phyloP scores from a whole-genome alignment of 2,888 invertebrate species.

The Scaptomyza reducta region DNA sequence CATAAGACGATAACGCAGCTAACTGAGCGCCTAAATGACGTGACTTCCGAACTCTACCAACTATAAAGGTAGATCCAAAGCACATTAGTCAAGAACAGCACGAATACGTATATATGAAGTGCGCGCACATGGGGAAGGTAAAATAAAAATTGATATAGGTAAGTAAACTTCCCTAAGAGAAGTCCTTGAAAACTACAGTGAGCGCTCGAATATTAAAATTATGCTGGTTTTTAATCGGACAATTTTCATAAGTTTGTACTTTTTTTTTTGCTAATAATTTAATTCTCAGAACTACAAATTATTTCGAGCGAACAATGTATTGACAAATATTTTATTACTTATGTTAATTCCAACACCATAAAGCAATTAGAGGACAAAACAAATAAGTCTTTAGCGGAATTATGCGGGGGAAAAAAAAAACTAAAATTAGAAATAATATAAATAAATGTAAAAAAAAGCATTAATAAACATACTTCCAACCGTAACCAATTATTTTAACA shows the following conservation, averaged over 20 bases:
- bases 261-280: not conserved
- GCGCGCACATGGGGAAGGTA: not conserved
- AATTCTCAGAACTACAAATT: no score
- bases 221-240: no score
- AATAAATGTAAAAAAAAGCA: conserved; percentile 5
- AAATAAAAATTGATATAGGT: not conserved
- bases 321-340: no score
- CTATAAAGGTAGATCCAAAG: conserved; percentile 84
- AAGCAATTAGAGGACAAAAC: conserved; percentile 6
- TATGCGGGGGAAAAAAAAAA: conserved; percentile 15
- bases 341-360: conserved; percentile 25
- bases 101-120: not conserved
- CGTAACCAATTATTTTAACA: conserved; percentile 47
- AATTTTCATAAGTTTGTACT: no score
- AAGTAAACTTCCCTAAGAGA: not conserved
- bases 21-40: conserved; percentile 77
- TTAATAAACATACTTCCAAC: conserved; percentile 12
- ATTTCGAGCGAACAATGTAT: no score
- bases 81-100: conserved; percentile 9
- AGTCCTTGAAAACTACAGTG: no score
- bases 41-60: conserved; percentile 87
- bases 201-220: no score
- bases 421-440: conserved; percentile 9
- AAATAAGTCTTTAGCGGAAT: conserved; percentile 23
- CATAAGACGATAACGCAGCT: conserved; percentile 81